These are phyloP conservation scores for Lagodon rhomboides DNA, from an alignment of 2,797 vertebrate genomes.

Conservation along the genomic window DNA sequence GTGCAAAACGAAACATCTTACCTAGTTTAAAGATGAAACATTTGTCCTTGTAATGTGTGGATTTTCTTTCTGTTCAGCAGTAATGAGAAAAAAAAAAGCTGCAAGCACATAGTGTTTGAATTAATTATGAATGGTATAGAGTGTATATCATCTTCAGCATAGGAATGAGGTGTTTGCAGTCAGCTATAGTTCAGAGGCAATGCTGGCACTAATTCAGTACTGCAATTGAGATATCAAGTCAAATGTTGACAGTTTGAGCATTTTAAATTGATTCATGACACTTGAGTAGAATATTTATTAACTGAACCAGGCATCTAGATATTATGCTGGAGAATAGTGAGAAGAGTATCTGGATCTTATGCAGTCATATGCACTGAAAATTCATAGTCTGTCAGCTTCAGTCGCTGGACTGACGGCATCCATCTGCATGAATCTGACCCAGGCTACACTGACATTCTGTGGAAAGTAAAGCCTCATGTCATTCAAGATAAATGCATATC, in stretches of 20 bases:
- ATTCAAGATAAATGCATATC: not conserved
- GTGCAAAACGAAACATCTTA: not conserved
- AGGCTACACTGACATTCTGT: not conserved
- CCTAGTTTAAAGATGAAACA: not conserved
- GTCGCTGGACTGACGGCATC: not conserved
- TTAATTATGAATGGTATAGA: conserved; percentile 53
- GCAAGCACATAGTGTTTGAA: conserved; percentile 21
- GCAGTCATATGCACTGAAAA: conserved; percentile 8
- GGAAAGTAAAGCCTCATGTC: not conserved
- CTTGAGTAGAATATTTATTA: conserved; percentile 42
- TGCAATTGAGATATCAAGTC: conserved; percentile 50
- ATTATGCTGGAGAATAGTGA: conserved; percentile 21
- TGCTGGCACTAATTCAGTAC: conserved; percentile 25
- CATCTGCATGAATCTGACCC: conserved; percentile 1
- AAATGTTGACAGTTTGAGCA: conserved; percentile 31
- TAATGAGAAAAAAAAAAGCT: not conserved
- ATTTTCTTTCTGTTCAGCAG: not conserved
- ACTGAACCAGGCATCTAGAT: not conserved
- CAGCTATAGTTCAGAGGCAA: conserved; percentile 36
- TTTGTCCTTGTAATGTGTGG: not conserved
- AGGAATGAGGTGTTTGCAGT: conserved; percentile 39
- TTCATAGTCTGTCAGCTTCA: conserved; percentile 4
- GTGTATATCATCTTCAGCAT: conserved; percentile 11
- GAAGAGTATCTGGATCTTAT: conserved; percentile 4
- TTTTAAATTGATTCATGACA: conserved; percentile 38